Conservation (phyloP, 2,888 invertebrate species). For the Agriopis aurantiaria region DNA sequence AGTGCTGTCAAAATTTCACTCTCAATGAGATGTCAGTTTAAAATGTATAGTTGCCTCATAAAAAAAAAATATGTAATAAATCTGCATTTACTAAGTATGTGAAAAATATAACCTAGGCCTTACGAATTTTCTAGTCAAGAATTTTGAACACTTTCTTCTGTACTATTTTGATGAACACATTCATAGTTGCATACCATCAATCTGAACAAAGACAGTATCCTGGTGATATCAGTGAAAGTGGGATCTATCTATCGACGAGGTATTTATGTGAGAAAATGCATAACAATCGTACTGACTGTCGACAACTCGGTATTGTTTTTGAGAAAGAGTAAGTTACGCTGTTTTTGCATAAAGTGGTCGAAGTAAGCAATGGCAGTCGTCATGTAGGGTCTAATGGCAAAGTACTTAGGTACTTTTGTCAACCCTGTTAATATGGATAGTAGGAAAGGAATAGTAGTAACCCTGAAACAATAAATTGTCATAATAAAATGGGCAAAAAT, state of each 20-base stretch:
- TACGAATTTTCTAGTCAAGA: background rate
- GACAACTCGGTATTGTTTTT: slow-evolving; percentile 30
- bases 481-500: no score
- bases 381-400: background rate
- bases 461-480: no score
- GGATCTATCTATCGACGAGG: slow-evolving; percentile 44
- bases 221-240: slow-evolving; percentile 63
- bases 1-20: no score
- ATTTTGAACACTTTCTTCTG: slow-evolving; percentile 15
- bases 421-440: no score
- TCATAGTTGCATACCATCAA: slow-evolving; percentile 1
- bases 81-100: no score
- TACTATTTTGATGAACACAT: slow-evolving; percentile 19
- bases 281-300: slow-evolving; percentile 26
- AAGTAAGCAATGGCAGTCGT: background rate
- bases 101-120: background rate
- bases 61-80: no score
- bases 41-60: no score
- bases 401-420: no score
- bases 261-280: slow-evolving; percentile 35
- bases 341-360: slow-evolving; percentile 24
- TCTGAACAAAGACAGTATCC: slow-evolving; percentile 31
- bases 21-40: no score
- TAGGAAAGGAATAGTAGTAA: no score
- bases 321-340: slow-evolving; percentile 27